A percentile compares a stretch with the other conserved stretches of the same genome.
Evolutionary conservation across 2,113 vertebrate species (phyloP).

Genomic region (Astatoreochromis straeleni): DNA sequence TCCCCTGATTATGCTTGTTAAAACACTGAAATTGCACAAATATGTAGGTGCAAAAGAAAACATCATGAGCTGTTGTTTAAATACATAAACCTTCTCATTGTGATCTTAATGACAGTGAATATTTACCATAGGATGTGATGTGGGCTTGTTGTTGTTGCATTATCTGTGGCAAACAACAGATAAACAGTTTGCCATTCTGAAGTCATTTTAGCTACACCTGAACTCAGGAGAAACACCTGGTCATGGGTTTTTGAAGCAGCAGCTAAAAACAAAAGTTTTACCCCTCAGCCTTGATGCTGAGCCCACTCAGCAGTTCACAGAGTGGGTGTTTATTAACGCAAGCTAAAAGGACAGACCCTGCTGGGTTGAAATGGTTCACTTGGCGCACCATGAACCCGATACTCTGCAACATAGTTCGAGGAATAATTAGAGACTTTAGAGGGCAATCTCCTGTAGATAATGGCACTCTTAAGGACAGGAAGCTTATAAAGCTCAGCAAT

Average conservation of each 20-base stretch:
- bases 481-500: slow-evolving; percentile 16
- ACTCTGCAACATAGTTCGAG: slow-evolving; percentile 6
- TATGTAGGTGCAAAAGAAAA: not conserved
- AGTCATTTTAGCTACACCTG: not conserved
- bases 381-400: not conserved
- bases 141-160: not conserved
- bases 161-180: not conserved
- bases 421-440: slow-evolving; percentile 52
- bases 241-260: not conserved
- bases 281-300: not conserved
- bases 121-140: not conserved
- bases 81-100: not conserved
- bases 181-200: not conserved
- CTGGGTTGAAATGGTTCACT: slow-evolving; percentile 37
- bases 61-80: not conserved
- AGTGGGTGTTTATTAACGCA: slow-evolving; percentile 30
- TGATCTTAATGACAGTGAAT: not conserved
- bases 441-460: slow-evolving; percentile 33
- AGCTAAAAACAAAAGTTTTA: not conserved
- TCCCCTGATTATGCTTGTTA: not conserved
- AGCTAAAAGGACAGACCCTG: slow-evolving; percentile 2
- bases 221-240: not conserved
- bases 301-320: slow-evolving; percentile 2
- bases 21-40: not conserved
- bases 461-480: slow-evolving; percentile 13